These are phyloP conservation scores for Metopolophium dirhodum DNA, from an alignment of 1,140 invertebrate species.

Conservation along the genomic window DNA sequence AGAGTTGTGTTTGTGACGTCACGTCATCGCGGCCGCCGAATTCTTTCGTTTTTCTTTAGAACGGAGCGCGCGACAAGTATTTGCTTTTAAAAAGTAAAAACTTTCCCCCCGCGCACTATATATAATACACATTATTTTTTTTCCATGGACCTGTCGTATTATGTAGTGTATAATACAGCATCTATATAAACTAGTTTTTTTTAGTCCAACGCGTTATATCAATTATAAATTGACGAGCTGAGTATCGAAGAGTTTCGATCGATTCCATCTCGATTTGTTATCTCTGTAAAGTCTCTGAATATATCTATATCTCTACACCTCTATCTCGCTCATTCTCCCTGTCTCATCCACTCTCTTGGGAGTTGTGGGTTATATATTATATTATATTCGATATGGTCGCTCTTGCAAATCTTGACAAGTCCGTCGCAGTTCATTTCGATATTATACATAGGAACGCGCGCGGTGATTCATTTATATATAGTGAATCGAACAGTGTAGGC, in stretches of 20 bases:
- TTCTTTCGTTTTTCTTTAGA: conserved; percentile 48
- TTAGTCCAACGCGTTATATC: conserved; percentile 11
- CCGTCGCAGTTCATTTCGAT: not conserved
- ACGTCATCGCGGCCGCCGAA: not conserved
- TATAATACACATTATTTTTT: conserved; percentile 11
- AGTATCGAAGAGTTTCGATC: not conserved
- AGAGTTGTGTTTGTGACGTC: conserved; percentile 23
- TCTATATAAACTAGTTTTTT: not conserved
- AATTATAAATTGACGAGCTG: conserved; percentile 11
- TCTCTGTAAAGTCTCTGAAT: not conserved
- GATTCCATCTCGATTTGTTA: not conserved
- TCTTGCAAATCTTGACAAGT: not conserved
- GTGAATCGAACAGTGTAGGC: not conserved
- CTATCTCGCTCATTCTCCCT: not conserved
- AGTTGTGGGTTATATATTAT: not conserved
- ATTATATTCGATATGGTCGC: too few species aligned
- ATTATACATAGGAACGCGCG: not conserved
- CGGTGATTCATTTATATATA: not conserved
- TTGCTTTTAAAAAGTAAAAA: conserved; percentile 57
- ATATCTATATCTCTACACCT: not conserved
- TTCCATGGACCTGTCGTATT: not conserved
- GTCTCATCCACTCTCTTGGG: not conserved
- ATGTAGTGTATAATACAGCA: not conserved
- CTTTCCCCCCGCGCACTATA: not conserved
- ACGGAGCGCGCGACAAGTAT: conserved; percentile 45